Evolutionary conservation across 2,797 vertebrate genomes (phyloP), one percentile per base, ranked within the genome.

Genomic region (Micrastur ruficollis): DNA sequence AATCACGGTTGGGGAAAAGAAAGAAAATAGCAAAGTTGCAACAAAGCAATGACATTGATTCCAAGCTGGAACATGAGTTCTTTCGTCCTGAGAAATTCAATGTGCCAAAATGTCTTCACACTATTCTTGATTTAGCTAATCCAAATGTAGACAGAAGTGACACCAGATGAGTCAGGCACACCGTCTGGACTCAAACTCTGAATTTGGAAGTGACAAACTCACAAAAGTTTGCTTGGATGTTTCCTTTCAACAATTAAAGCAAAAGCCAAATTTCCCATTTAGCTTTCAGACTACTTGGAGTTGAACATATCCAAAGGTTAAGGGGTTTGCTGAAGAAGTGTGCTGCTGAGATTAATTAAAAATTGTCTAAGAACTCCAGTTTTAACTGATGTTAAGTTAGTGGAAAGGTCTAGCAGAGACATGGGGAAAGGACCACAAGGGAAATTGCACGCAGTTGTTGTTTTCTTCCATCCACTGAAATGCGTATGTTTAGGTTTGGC

Each of bases 121-220:
- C 46, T 90, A 4, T 47, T 90, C 93, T 79, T 91, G 76, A 90
- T 95, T 96, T 96, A 97, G 83, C 50, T 90, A 95, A 94, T 93
- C 72, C 93, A 94, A 95, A 91, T 55, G 91, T 86, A 96, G 91
- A 74, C 62, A 95, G 75, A 88, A 96, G 40, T 67, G 85, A 81
- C 62, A 94, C 70, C 73, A 91, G 55, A 96, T 96, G 95, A 97
- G 94, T 96, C 95, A 96, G 81, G 78, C 90, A 92, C 27, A 59
- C 87, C 46, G n/a, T 96, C 95, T 95, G 95, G 87, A 81, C 70
- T 84, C 73, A 74, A 61, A 90, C n/a, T 93, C 79, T 59, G 50
- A 93, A 90, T 94, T 81, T 83, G 82, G 76, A 95, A 90, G 44
- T 59, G 62, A 86, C 46, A 96, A 93, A 94, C 73, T 90, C 72